phyloP scores from a whole-genome alignment of 2,797 vertebrate genomes.

The Acanthornis magna region DNA sequence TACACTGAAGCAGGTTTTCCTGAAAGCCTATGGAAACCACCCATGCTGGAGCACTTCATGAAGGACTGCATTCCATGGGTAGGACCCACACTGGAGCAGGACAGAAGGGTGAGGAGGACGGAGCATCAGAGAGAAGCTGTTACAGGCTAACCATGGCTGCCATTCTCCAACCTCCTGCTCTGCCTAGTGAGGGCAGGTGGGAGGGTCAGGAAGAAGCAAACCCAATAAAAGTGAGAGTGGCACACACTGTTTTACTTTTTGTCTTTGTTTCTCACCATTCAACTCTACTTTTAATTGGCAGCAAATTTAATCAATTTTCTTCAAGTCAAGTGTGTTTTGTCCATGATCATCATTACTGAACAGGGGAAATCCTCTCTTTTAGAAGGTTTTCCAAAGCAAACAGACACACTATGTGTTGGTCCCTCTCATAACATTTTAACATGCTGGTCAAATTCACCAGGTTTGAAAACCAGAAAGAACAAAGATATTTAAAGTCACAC shows the following conservation, averaged over 20 bases:
- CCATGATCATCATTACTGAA: not conserved
- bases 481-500: not conserved
- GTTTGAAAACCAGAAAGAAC: not conserved
- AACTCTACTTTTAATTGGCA: not conserved
- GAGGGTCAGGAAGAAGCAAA: not conserved
- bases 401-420: not conserved
- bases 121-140: not conserved
- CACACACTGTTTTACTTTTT: not conserved
- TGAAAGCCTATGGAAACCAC: not conserved
- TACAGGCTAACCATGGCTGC: not conserved
- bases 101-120: not conserved
- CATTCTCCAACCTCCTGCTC: fast-evolving
- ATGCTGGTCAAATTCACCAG: not conserved
- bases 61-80: not conserved
- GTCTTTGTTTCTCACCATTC: not conserved
- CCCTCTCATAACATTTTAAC: not conserved
- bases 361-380: not conserved
- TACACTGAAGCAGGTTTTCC: not conserved
- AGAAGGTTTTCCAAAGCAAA: not conserved
- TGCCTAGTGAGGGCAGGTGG: fast-evolving
- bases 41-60: not conserved
- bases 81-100: not conserved
- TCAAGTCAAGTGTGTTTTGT: not conserved
- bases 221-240: not conserved
- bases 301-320: not conserved